Conservation (phyloP, 2,797 vertebrate genomes). For the Acanthurus tractus region DNA sequence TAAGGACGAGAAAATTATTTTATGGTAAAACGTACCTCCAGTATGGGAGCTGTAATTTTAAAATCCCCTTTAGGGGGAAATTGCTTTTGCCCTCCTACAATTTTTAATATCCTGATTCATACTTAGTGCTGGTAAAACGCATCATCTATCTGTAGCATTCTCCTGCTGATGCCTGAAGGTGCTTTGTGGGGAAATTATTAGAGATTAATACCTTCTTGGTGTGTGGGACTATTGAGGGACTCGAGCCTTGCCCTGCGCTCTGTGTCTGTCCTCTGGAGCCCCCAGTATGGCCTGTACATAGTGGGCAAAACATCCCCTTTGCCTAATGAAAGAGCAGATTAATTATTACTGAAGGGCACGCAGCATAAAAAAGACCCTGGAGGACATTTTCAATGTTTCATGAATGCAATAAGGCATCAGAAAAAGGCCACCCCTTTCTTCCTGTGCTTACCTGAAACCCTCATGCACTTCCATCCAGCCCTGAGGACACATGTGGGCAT, state of each 20-base stretch:
- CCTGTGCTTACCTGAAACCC: conserved; percentile 33
- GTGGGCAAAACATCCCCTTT: conserved; percentile 52
- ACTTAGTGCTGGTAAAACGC: conserved; percentile 60
- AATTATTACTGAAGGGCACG: conserved; percentile 83
- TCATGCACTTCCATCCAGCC: conserved; percentile 19
- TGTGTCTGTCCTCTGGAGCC: conserved; percentile 37
- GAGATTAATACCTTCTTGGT: conserved; percentile 75
- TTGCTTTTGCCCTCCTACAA: conserved; percentile 83
- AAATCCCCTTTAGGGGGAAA: conserved; percentile 80
- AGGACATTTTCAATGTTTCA: conserved; percentile 79
- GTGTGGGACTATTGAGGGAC: conserved; percentile 54
- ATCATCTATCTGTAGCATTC: conserved; percentile 58
- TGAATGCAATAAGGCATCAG: conserved; percentile 72
- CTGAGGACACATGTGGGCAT: conserved; percentile 17
- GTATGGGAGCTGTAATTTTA: conserved; percentile 72
- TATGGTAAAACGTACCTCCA: conserved; percentile 55
- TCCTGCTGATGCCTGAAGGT: conserved; percentile 54
- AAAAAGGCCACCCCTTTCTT: conserved; percentile 3
- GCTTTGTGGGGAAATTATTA: conserved; percentile 70
- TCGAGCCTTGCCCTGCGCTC: conserved; percentile 30
- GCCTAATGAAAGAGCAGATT: conserved; percentile 68
- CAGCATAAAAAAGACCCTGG: conserved; percentile 54
- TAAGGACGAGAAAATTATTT: conserved; percentile 62
- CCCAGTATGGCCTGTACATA: conserved; percentile 41
- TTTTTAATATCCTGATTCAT: conserved; percentile 86